A percentile compares a stretch with the other conserved stretches of the same genome.
phyloP scores from a whole-genome alignment of 1,140 invertebrate genomes.

The Zaprionus inermis region DNA sequence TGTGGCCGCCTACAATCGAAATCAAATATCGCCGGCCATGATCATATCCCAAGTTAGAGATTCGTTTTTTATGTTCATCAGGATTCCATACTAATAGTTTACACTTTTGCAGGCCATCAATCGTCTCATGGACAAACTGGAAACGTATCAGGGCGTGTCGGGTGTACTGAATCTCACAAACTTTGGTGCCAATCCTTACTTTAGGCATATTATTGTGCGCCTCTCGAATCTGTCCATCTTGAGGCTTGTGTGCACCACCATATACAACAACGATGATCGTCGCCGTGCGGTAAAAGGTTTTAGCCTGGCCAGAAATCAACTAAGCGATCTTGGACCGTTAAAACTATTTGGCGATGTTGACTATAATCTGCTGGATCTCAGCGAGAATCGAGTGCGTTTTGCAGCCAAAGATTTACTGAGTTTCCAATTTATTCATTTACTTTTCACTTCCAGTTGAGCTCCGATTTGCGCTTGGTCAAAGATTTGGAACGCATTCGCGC shows the following conservation, averaged over 20 bases:
- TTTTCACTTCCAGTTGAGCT: conserved; percentile 33
- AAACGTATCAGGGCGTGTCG: conserved; percentile 32
- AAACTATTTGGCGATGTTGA: conserved; percentile 53
- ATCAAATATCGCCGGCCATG: conserved; percentile 49
- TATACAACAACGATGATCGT: conserved; percentile 48
- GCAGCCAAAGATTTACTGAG: neutral
- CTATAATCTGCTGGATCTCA: conserved; percentile 51
- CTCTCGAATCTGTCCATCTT: conserved; percentile 44
- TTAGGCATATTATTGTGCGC: conserved; percentile 53
- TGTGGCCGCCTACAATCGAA: conserved; percentile 36
- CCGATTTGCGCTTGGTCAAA: conserved; percentile 43
- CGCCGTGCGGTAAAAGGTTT: conserved; percentile 50
- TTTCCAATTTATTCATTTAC: neutral
- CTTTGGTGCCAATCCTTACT: conserved; percentile 33
- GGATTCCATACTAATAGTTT: neutral
- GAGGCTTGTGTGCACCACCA: conserved; percentile 45
- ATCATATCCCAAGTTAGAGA: conserved; percentile 41
- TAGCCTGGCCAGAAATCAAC: conserved; percentile 49
- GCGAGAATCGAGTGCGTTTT: conserved; percentile 46
- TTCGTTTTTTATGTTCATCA: neutral
- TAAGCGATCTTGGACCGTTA: conserved; percentile 39
- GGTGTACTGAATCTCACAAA: conserved; percentile 47
- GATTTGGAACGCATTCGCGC: conserved; percentile 56
- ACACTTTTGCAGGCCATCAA: conserved; percentile 4
- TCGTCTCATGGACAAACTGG: conserved; percentile 38